Conservation (phyloP, 2,797 vertebrate species). For the Pangasius djambal region DNA sequence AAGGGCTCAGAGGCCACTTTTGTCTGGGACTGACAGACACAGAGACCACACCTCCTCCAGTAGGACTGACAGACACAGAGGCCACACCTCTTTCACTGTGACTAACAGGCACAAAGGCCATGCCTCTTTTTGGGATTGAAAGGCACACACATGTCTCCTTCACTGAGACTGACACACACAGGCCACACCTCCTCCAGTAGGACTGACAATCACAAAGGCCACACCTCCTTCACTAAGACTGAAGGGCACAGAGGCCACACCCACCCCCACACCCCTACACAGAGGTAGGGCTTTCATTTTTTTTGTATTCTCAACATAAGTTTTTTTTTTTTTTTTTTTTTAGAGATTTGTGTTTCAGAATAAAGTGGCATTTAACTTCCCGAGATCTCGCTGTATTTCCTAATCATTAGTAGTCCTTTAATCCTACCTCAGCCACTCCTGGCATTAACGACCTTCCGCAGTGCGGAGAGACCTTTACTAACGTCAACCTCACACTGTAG, state of each 20-base stretch:
- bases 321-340: background rate
- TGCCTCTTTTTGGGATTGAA: no score
- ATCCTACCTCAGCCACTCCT: conserved; percentile 37
- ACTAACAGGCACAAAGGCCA: background rate
- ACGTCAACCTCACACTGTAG: conserved; percentile 22
- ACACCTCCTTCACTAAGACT: background rate
- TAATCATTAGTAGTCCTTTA: conserved; percentile 62
- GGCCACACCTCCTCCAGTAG: background rate
- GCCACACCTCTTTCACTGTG: background rate
- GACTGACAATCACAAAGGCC: background rate
- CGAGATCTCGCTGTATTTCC: conserved; percentile 30
- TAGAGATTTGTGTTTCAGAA: conserved; percentile 42
- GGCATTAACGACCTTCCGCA: conserved; percentile 53
- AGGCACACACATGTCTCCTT: background rate
- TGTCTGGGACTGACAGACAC: background rate
- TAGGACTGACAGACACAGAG: background rate
- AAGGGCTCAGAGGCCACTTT: no score
- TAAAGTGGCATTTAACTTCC: background rate
- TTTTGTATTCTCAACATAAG: background rate
- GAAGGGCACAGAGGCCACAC: background rate
- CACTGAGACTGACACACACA: background rate
- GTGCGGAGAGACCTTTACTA: conserved; percentile 46
- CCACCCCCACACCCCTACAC: background rate
- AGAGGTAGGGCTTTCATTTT: background rate
- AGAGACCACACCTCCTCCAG: background rate